A percentile compares a stretch with the other conserved stretches of the same genome.
Evolutionary conservation across 2,888 invertebrate species (phyloP).

Genomic region (Pseudococcus longispinus): DNA sequence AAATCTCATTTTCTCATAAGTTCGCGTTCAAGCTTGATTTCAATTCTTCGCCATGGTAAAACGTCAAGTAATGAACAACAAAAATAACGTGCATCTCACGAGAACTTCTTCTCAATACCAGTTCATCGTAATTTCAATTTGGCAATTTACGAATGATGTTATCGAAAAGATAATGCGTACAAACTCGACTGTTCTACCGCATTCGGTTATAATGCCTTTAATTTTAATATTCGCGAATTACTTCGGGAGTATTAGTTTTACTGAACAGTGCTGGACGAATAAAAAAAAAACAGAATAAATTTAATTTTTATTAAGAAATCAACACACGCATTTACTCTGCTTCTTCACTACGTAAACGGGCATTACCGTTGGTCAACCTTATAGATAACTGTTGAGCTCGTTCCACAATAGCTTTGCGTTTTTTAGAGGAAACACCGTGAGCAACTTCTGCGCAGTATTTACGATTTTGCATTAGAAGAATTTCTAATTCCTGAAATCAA

Average conservation of each 20-base stretch:
- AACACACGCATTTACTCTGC: slow-evolving; percentile 46
- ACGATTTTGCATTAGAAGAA: slow-evolving; percentile 98
- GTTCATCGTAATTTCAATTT: not conserved
- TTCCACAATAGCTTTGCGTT: slow-evolving; percentile 94
- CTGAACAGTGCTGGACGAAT: not conserved
- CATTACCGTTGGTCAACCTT: slow-evolving; percentile 94
- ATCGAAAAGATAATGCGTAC: not conserved
- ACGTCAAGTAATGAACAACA: no score
- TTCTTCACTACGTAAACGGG: slow-evolving; percentile 96
- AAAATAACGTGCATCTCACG: no score
- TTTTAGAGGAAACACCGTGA: slow-evolving; percentile 96
- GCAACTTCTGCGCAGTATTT: slow-evolving; percentile 98
- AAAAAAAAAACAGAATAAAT: not conserved
- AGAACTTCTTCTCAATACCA: no score
- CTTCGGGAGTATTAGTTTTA: not conserved
- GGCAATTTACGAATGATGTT: not conserved
- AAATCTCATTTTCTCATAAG: no score
- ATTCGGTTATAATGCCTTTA: no score
- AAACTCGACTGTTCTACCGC: no score
- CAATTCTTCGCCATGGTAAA: no score
- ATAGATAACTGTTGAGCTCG: slow-evolving; percentile 95
- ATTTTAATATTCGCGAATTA: no score
- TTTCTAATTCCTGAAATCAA: slow-evolving; percentile 82
- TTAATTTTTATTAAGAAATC: slow-evolving; percentile 43
- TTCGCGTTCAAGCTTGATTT: no score